Conservation (phyloP, 2,888 invertebrate species). For the Temnothorax unifasciatus region DNA sequence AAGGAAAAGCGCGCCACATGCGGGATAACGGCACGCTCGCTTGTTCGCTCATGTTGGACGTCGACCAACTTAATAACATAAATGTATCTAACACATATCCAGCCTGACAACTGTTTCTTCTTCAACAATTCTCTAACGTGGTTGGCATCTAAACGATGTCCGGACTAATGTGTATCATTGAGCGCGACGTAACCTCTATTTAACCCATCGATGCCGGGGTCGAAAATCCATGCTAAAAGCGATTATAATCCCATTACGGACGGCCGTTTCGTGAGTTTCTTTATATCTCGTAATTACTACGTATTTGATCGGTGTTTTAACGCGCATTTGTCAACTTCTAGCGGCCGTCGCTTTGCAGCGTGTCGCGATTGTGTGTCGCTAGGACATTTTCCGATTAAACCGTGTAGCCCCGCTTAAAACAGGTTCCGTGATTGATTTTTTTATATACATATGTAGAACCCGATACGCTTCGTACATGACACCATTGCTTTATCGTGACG, state of each 20-base stretch:
- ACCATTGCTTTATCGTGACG: constrained; percentile 17
- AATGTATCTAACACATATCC: constrained; percentile 23
- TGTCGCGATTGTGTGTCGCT: constrained; percentile 40
- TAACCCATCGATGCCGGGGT: constrained; percentile 54
- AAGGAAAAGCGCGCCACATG: background rate
- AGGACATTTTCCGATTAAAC: constrained; percentile 36
- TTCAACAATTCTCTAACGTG: constrained; percentile 26
- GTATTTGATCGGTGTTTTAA: constrained; percentile 32
- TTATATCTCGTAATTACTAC: constrained; percentile 61
- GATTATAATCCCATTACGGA: constrained; percentile 71
- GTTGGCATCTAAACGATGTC: constrained; percentile 55
- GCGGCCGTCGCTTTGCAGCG: background rate
- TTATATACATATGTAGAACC: background rate
- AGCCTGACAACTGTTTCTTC: constrained; percentile 59
- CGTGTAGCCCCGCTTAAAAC: constrained; percentile 13
- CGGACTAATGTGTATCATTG: constrained; percentile 59
- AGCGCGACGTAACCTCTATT: constrained; percentile 42
- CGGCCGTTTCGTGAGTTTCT: constrained; percentile 46
- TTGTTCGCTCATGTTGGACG: background rate
- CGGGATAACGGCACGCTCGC: constrained; percentile 50
- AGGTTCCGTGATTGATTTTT: constrained; percentile 25
- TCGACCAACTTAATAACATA: constrained; percentile 40
- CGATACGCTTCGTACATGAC: background rate
- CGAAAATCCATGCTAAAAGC: constrained; percentile 48
- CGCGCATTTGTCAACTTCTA: constrained; percentile 46